Evolutionary conservation across 2,113 vertebrate species (phyloP).

Genomic region (Lathamus discolor): DNA sequence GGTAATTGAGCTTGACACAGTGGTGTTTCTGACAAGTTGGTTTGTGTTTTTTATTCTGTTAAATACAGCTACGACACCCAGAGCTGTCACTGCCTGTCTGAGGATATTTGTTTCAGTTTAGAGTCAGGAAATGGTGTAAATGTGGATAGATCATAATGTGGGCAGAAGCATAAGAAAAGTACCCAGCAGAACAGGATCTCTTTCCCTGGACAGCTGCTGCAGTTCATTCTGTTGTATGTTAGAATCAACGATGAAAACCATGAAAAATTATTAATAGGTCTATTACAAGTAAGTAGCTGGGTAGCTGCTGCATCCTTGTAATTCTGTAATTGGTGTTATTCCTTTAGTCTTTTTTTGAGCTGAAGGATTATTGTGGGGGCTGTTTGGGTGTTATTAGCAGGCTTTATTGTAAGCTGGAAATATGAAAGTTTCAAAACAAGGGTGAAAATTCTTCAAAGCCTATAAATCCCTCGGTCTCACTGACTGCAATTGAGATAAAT

Average conservation of each 20-base stretch:
- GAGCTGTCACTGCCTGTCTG: neutral
- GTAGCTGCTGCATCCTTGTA: neutral
- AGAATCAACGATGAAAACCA: neutral
- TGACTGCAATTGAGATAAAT: neutral
- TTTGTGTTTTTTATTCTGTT: conserved; percentile 27
- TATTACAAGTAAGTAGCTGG: neutral
- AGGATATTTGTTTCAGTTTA: conserved; percentile 23
- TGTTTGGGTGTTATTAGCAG: neutral
- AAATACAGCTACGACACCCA: neutral
- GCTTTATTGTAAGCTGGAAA: neutral
- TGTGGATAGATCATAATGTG: neutral
- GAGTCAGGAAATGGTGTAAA: neutral
- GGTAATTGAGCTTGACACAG: conserved; percentile 44
- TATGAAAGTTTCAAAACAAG: neutral
- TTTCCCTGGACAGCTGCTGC: neutral
- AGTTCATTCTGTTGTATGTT: neutral
- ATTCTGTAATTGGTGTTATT: neutral
- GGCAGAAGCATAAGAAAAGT: neutral
- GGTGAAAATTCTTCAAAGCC: neutral
- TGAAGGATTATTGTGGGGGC: neutral
- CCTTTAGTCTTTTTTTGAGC: neutral
- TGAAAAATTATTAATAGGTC: neutral
- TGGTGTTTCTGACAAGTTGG: conserved; percentile 29
- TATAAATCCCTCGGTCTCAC: neutral
- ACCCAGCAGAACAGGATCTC: neutral